Base-by-base conservation (phyloP, 2,113 vertebrate species). In the Onychostoma macrolepis region DNA sequence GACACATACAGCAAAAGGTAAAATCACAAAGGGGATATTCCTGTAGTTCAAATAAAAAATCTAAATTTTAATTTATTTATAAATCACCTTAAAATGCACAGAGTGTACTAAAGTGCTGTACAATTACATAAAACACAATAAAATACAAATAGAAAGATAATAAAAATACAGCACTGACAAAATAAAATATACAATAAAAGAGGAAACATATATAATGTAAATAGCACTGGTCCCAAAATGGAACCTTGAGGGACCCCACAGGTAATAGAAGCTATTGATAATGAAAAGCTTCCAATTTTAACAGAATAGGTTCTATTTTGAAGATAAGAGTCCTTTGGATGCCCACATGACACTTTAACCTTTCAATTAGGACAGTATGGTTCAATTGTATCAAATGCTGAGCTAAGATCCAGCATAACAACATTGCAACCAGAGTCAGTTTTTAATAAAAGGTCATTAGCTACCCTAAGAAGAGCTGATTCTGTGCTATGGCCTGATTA, bases 371-470 rank as follows among this genome's bases (percentile, higher is more conserved):
- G 10, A 65, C 0, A 0, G 26, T 4, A 28, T 28, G n/a, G 12
- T 28, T 28, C 11, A 2, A 6, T 28, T 4, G 61, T 65, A 65
- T 65, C 11, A 36, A 71, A 71, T 21, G 84, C 76, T 12, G 81
- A 86, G 88, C 85, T 88, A 85, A 75, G 45, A 87, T 90, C 93
- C 94, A 95, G 94, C 94, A 56, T 17, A 56, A 56, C 6, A 21
- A 56, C 50, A 21, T 56, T 56, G 50, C 17, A 19, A 19, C 4
- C 50, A 21, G 50, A 56, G 17, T 56, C 19, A 58, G 19, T 24
- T 58, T 58, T 58, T 58, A 58, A 24, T 24, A 24, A 58, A 58
- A 58, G 53, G 53, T 24, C 53, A 58, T 24, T 58, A 58, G 53
- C 19, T 58, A 58, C 53, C 19, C 19, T 24, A 24, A 24, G 6